These are phyloP conservation scores for Mycogona germanica DNA, from an alignment of 2,888 invertebrate genomes.

Conservation along the genomic window DNA sequence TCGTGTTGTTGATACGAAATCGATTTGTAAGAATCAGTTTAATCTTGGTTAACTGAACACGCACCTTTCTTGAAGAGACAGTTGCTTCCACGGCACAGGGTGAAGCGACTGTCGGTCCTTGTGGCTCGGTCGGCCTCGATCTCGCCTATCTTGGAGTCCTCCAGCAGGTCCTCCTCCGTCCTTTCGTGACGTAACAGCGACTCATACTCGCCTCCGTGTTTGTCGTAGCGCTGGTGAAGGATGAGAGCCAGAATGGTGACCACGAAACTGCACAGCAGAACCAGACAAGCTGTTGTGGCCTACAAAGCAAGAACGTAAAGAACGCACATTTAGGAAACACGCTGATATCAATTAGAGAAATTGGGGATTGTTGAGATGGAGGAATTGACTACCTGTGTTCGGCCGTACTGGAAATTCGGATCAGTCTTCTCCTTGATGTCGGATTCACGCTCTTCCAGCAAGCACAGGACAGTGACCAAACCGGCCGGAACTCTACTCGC, in stretches of 20 bases:
- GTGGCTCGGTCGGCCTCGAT: conserved; percentile 8
- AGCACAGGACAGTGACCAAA: conserved; percentile 50
- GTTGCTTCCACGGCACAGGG: conserved; percentile 9
- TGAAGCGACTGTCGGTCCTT: conserved; percentile 3
- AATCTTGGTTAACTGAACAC: too few relatives aligned
- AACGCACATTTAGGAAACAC: background rate
- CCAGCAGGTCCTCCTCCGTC: conserved; percentile 40
- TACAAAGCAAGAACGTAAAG: conserved; percentile 18
- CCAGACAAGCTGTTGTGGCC: conserved; percentile 23
- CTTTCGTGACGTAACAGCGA: conserved; percentile 32
- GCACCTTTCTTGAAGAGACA: conserved; percentile 17
- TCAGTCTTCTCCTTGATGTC: conserved; percentile 47
- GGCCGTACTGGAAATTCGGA: conserved; percentile 65
- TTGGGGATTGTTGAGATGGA: background rate
- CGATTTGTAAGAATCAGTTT: background rate
- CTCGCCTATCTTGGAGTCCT: background rate
- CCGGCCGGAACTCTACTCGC: conserved; percentile 44
- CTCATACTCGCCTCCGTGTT: conserved; percentile 51
- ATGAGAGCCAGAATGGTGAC: conserved; percentile 71
- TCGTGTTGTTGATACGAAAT: background rate
- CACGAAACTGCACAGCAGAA: conserved; percentile 35
- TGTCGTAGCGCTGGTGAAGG: conserved; percentile 60
- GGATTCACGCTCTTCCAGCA: conserved; percentile 40
- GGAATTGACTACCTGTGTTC: conserved; percentile 48
- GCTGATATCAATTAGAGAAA: background rate